phyloP scores from a whole-genome alignment of 2,797 vertebrate species.

The Lophotriccus pileatus region DNA sequence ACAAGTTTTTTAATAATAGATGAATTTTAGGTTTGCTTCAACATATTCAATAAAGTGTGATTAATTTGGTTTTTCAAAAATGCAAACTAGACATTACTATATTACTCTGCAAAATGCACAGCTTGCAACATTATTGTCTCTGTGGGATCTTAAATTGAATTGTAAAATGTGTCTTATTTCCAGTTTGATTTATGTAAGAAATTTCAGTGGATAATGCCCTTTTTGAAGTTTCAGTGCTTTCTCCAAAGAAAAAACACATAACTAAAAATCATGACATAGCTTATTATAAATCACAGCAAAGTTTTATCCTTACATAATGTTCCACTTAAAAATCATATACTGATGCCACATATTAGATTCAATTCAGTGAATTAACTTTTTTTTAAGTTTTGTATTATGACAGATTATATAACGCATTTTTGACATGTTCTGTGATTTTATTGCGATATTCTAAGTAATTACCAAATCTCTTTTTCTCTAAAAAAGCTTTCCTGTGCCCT shows the following conservation, averaged over 20 bases:
- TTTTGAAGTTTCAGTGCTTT: constrained; percentile 80
- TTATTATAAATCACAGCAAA: constrained; percentile 69
- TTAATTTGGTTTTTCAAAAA: constrained; percentile 88
- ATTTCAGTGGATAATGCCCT: constrained; percentile 79
- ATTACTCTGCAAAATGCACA: constrained; percentile 86
- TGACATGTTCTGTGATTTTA: constrained; percentile 81
- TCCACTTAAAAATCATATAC: constrained; percentile 60
- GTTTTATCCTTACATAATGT: constrained; percentile 60
- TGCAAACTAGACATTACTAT: constrained; percentile 87
- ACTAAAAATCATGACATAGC: constrained; percentile 71
- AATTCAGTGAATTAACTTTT: constrained; percentile 73
- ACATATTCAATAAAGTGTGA: constrained; percentile 85
- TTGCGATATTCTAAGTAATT: constrained; percentile 83
- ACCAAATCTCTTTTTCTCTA: constrained; percentile 80
- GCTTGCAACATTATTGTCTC: constrained; percentile 88
- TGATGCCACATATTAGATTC: constrained; percentile 61
- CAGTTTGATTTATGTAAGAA: constrained; percentile 85
- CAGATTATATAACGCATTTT: constrained; percentile 75
- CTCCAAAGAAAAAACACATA: constrained; percentile 69
- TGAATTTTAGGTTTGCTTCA: constrained; percentile 84
- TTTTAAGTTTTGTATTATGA: constrained; percentile 75
- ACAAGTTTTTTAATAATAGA: constrained; percentile 86
- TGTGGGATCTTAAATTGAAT: constrained; percentile 88
- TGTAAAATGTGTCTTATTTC: constrained; percentile 87
- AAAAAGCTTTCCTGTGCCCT: constrained; percentile 80